Percentiles rank a stretch among this genome's conserved stretches.
Conservation (phyloP, 1,140 invertebrate genomes). For the Lordiphosa stackelbergi region DNA sequence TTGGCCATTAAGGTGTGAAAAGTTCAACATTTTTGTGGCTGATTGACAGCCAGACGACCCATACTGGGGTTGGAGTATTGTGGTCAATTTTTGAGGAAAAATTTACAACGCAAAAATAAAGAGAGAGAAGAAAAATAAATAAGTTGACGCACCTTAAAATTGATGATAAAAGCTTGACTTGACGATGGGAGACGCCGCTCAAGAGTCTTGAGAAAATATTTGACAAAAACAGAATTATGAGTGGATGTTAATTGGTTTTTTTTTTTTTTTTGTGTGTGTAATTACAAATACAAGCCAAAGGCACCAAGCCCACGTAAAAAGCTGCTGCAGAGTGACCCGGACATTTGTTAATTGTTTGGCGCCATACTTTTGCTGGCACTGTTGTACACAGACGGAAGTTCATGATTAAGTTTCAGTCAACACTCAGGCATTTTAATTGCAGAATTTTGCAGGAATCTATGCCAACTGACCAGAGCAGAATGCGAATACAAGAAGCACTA, state of each 20-base stretch:
- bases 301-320: conserved; percentile 17
- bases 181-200: neutral
- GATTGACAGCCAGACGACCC: conserved; percentile 4
- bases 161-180: neutral
- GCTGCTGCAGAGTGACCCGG: conserved; percentile 23
- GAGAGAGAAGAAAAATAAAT: neutral
- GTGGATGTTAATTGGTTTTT: conserved; percentile 16
- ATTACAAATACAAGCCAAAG: too few species aligned
- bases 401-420: conserved; percentile 50
- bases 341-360: conserved; percentile 50
- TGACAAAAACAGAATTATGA: neutral
- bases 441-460: conserved; percentile 22
- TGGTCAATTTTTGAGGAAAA: neutral
- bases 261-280: conserved; percentile 1
- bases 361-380: conserved; percentile 57
- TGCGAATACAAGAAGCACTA: conserved; percentile 8
- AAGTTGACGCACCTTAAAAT: conserved; percentile 8
- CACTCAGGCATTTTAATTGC: conserved; percentile 60
- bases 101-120: neutral
- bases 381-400: conserved; percentile 37
- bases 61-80: neutral
- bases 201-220: conserved; percentile 1
- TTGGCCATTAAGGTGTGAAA: conserved; percentile 50
- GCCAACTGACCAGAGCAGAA: neutral
- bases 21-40: conserved; percentile 34